These are phyloP conservation scores for Acanthosepion esculentum DNA, from an alignment of 2,888 invertebrate species.

Conservation along the genomic window DNA sequence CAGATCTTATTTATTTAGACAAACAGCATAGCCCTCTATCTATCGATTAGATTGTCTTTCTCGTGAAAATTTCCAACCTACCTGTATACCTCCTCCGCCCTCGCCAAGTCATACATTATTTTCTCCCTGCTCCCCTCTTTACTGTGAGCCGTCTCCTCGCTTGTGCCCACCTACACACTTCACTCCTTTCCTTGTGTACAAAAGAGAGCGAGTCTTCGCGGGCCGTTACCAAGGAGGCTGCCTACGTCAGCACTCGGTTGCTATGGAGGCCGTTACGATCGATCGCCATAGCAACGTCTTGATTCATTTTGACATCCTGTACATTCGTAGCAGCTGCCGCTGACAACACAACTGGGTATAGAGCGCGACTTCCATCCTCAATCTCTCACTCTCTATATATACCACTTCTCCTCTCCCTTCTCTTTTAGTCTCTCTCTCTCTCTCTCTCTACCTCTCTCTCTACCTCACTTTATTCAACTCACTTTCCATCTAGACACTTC, in stretches of 20 bases:
- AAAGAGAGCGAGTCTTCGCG: neutral
- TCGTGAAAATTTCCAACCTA: neutral
- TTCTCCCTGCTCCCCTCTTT: accelerated
- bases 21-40: neutral
- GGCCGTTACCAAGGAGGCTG: constrained; percentile 12
- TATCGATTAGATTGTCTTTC: neutral
- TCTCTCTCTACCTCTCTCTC: no score
- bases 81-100: neutral
- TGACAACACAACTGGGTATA: neutral
- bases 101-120: neutral
- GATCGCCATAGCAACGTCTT: neutral
- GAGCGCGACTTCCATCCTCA: neutral
- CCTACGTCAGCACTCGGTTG: neutral
- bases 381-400: neutral
- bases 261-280: constrained; percentile 22
- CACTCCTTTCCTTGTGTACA: neutral
- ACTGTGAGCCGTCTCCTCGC: neutral
- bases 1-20: neutral
- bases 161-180: neutral
- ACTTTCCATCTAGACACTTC: no score
- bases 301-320: neutral
- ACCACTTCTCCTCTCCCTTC: no score
- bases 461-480: no score
- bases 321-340: neutral
- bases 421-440: no score